Conservation (phyloP, 2,797 vertebrate genomes). For the Channallabes apus region DNA sequence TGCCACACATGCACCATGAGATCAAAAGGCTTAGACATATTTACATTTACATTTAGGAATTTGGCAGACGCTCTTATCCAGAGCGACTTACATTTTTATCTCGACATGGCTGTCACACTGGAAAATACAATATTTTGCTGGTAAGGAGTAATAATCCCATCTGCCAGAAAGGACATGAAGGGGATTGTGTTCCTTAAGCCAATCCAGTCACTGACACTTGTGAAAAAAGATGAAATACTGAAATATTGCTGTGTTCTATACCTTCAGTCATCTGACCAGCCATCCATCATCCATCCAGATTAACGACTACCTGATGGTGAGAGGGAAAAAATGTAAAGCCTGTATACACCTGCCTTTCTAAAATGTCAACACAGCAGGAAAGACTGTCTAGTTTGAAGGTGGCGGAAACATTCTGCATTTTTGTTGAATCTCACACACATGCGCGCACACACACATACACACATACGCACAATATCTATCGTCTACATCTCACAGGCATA, state of each 20-base stretch:
- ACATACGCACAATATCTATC: background rate
- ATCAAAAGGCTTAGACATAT: slow-evolving; percentile 4
- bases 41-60: no score
- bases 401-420: slow-evolving; percentile 3
- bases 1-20: background rate
- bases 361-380: slow-evolving; percentile 11
- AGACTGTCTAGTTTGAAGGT: background rate
- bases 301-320: slow-evolving; percentile 8
- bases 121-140: slow-evolving; percentile 15
- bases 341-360: slow-evolving; percentile 5
- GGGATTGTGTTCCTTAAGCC: slow-evolving; percentile 5
- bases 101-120: background rate
- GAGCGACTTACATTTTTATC: no score
- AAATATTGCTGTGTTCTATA: slow-evolving; percentile 24
- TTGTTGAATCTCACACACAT: background rate
- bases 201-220: background rate
- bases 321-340: background rate
- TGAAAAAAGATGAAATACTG: slow-evolving; percentile 19
- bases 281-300: slow-evolving; percentile 23
- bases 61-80: no score
- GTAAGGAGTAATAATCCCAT: slow-evolving; percentile 38
- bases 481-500: no score
- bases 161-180: slow-evolving; percentile 29
- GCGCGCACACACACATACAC: background rate
- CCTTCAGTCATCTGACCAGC: slow-evolving; percentile 12